Evolutionary conservation across 2,888 invertebrate species (phyloP), one percentile per base, ranked within the genome.

Genomic region (Polia nebulosa): DNA sequence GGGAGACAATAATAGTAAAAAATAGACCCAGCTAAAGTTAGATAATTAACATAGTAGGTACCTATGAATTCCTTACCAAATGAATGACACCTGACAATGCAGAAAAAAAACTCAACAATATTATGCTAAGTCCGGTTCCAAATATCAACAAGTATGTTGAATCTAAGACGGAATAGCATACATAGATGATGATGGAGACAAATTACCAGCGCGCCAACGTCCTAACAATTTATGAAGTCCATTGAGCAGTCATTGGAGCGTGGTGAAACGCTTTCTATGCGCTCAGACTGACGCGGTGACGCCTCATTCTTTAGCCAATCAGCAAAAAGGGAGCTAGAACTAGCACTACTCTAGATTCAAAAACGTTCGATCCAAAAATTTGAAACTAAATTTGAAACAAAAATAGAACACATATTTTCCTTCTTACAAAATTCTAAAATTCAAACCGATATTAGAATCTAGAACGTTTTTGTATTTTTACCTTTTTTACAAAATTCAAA

Each of bases 231-330:
- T 87, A 88, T 83, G 83, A 84, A 86, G 85, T 85, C 80, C 84
- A 85, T 79, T 87, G 86, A 81, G 79, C 80, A 84, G 68, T 73
- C 89, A 84, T 80, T 90, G 86, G 84, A 89, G 88, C 92, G 88
- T 82, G 65, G 64, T 84, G 83, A 80, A 87, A 87, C 89, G 91
- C 91, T 92, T 92, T 92, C 91, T 91, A 89, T 89, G 77, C 81
- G 78, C 83, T 80, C 72, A 68, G 81, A 81, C 67, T 72, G 80
- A 80, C 61, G 76, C 68, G 80, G 20, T 80, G 80, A 80, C 71
- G 80, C 6, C 45, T 52, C 36, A 73, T 69, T 83, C 80, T 81
- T 76, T 76, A 73, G 83, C 75, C 66, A 71, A 81, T 72, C 72
- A 62, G 55, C 59, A 72, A 77, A 82, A 83, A 72, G 67, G 61